phyloP scores from a whole-genome alignment of 2,113 vertebrate species.

The Acinonyx jubatus region DNA sequence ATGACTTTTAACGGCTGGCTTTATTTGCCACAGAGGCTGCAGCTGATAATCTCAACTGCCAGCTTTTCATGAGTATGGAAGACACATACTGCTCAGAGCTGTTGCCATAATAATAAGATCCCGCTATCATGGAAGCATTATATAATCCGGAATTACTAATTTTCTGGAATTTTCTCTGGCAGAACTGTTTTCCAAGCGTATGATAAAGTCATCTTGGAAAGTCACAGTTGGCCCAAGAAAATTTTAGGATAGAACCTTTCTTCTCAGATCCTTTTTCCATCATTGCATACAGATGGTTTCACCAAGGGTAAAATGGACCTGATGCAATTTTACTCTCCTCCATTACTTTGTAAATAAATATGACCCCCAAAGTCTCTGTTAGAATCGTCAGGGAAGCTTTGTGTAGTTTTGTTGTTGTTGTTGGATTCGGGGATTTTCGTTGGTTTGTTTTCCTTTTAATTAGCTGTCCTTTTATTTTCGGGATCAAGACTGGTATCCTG shows the following conservation, averaged over 20 bases:
- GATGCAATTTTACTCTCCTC: not conserved
- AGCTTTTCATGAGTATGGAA: not conserved
- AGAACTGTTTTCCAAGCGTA: not conserved
- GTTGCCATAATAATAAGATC: not conserved
- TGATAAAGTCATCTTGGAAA: not conserved
- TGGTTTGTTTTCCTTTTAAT: slow-evolving; percentile 27
- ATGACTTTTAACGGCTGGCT: not conserved
- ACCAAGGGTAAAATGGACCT: not conserved
- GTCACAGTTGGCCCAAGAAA: not conserved
- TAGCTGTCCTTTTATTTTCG: not conserved
- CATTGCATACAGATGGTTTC: not conserved
- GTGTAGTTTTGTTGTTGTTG: not conserved
- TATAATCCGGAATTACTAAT: not conserved
- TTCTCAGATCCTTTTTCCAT: not conserved
- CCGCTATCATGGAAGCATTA: not conserved
- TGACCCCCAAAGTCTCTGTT: not conserved
- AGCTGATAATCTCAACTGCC: not conserved
- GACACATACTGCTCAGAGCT: not conserved
- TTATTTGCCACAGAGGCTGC: not conserved
- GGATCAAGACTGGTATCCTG: not conserved
- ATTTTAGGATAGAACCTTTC: not conserved
- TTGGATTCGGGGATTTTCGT: not conserved
- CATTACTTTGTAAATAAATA: slow-evolving; percentile 2
- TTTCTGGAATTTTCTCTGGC: not conserved
- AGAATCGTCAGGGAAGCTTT: not conserved